Base-by-base conservation (phyloP, 2,113 vertebrate genomes). In the Origma solitaria region DNA sequence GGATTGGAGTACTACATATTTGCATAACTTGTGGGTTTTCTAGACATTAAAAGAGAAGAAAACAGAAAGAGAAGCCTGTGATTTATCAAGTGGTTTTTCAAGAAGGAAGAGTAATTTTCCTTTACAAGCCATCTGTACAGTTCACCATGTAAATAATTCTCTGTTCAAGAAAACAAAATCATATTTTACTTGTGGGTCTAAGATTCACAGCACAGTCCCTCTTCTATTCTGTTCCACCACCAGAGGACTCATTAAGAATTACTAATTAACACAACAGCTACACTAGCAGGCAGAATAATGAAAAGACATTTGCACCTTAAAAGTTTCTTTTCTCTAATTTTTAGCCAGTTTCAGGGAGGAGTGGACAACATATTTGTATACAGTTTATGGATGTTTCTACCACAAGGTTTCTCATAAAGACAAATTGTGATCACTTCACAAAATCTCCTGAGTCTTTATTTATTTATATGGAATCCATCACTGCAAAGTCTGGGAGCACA, bases 21-120 rank as follows among this genome's bases (percentile, higher is more conserved):
- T 97, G 95, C 97, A 97, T 98, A 97, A 95, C 61, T 91, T 96
- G 86, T 44, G 61, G 88, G 87, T 96, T 95, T 94, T 82, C 93
- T 91, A 96, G 78, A 91, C 53, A n/a, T 72, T 88, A 85, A 94
- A 64, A 95, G 45, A 91, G 40, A 92, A 91, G 75, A 27, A 95
- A 96, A 85, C 13, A 93, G 77, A 95, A 95, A 97, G 72, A 62
- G 47, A 96, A 95, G 54, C 25, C 38, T 92, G 54, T 95, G 82
- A 97, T 97, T 97, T 97, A 97, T 96, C 90, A 96, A 97, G 97
- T 92, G 94, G 3, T 68, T 95, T 95, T 91, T 95, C 95, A 96
- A 91, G 96, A 96, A 97, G 92, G 81, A 97, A 94, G 88, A 97
- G 84, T 75, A 94, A 96, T 96, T 97, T 95, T 77, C 88, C 72